Conservation (phyloP, 2,113 vertebrate species). For the Corythaeola cristata region DNA sequence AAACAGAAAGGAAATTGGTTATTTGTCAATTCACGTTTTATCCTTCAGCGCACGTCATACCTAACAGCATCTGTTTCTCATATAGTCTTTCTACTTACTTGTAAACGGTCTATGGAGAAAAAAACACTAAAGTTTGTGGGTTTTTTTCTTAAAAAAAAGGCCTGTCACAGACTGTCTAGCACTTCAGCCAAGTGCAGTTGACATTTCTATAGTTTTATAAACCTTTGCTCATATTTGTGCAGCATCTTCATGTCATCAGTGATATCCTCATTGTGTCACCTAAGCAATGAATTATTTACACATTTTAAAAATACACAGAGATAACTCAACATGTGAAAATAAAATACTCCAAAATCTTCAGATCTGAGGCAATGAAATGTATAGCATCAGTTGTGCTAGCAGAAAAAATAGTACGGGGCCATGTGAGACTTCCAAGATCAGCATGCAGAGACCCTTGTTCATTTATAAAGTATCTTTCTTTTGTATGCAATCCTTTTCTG, state of each 20-base stretch:
- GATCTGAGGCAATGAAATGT: not conserved
- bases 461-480: not conserved
- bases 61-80: not conserved
- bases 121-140: not conserved
- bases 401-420: not conserved
- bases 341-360: not conserved
- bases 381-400: not conserved
- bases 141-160: not conserved
- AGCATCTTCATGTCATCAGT: not conserved
- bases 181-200: not conserved
- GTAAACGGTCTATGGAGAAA: not conserved
- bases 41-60: not conserved
- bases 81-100: not conserved
- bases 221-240: not conserved
- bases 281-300: not conserved
- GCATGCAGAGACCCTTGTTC: not conserved
- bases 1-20: not conserved
- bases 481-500: not conserved
- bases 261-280: not conserved
- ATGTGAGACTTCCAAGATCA: not conserved
- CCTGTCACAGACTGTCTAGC: not conserved
- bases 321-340: not conserved
- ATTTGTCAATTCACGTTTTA: not conserved
- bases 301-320: not conserved
- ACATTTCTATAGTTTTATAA: not conserved